These are phyloP conservation scores for Dasysyrphus tricinctus DNA, from an alignment of 2,888 invertebrate species.

Conservation along the genomic window DNA sequence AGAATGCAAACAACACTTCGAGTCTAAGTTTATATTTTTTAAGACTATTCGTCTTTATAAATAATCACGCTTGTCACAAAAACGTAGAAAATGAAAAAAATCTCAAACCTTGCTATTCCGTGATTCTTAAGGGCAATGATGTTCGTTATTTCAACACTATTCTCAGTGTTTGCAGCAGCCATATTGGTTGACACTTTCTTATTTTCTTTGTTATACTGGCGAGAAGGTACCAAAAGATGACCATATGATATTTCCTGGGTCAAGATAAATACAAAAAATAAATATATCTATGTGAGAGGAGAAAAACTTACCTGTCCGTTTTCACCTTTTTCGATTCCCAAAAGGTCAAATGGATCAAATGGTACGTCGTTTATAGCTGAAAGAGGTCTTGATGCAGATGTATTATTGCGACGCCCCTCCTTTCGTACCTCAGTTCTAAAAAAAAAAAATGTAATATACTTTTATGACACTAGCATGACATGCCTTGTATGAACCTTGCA, in stretches of 20 bases:
- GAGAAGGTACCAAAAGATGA: constrained; percentile 91
- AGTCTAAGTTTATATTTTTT: too few species aligned
- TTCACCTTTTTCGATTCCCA: constrained; percentile 91
- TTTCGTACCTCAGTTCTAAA: constrained; percentile 87
- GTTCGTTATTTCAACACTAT: constrained; percentile 83
- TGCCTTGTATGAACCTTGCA: constrained; percentile 84
- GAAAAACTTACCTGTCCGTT: constrained; percentile 90
- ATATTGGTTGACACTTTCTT: constrained; percentile 82
- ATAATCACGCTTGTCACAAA: too few species aligned
- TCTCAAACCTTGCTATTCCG: constrained; percentile 85
- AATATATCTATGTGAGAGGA: neutral
- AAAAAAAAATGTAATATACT: constrained; percentile 50
- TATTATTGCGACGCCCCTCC: constrained; percentile 91
- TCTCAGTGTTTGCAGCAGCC: constrained; percentile 79
- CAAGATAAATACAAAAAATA: constrained; percentile 34
- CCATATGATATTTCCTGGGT: constrained; percentile 94
- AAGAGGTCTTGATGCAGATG: constrained; percentile 92
- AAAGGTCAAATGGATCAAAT: constrained; percentile 92
- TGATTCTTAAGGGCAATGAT: constrained; percentile 84
- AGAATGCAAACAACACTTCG: too few species aligned
- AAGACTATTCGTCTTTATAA: too few species aligned
- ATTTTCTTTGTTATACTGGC: constrained; percentile 83
- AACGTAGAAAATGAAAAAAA: neutral
- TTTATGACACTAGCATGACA: constrained; percentile 19
- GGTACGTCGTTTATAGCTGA: constrained; percentile 92